Evolutionary conservation across 2,888 invertebrate species (phyloP), one percentile per base, ranked within the genome.

Genomic region (Eristalis arbustorum): DNA sequence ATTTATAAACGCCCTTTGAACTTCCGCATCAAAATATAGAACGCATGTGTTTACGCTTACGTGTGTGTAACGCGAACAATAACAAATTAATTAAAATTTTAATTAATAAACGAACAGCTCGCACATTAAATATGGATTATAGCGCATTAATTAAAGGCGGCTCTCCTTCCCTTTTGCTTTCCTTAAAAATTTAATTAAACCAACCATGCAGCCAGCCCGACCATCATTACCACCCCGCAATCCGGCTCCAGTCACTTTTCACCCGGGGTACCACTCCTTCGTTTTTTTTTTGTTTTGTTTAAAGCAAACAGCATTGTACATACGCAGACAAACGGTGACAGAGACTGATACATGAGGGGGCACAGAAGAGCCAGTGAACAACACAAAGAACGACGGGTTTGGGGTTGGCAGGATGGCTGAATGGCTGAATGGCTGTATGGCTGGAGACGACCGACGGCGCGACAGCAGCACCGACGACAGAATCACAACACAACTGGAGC

Each of bases 71-170:
- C 14, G 4, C 0, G 59, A n/a, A 22, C 34, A 40, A 37, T 37
- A n/a, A 14, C n/a, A 61, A 34, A 74, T 78, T 78, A 69, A 66
- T 67, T 62, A 56, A 25, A 72, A 64, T 61, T 73, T 72, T 23
- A 73, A 72, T 85, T 63, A 73, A 61, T 66, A 56, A 40, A 73
- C 62, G 62, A 76, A 85, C 68, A 22, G 63, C 40, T 49, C 25
- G 62, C 31, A 66, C 66, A 73, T 85, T 77, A 73, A 81, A 81
- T 73, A 77, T 73, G 76, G 62, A 81, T 81, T 85, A 81, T 77
- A 74, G 73, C 73, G 68, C 76, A 77, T 82, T 81, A 85, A 85
- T 85, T 81, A 81, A 73, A 67, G 66, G 57, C 28, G 49, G 37
- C n/a, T 57, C 25, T 63, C 37, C 22, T 80, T 2, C 37, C 23